These are phyloP conservation scores for Neostethus bicornis DNA, from an alignment of 2,797 vertebrate genomes.

Conservation along the genomic window DNA sequence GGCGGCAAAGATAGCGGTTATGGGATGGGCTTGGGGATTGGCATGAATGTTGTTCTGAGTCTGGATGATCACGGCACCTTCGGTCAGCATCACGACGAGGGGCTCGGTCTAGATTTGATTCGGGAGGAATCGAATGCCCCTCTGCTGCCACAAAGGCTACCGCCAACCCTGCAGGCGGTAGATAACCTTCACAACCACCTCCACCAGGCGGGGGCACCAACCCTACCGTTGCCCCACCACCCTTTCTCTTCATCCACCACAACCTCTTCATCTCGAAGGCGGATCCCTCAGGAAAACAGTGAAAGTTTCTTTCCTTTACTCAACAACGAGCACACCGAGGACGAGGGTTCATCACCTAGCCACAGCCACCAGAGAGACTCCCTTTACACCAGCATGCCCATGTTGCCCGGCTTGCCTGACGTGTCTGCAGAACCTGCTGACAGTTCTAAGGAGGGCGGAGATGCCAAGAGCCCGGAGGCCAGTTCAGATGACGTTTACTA, in stretches of 20 bases:
- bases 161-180: constrained; percentile 54
- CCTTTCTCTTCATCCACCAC: constrained; percentile 76
- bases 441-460: constrained; percentile 58
- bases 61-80: constrained; percentile 79
- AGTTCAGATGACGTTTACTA: constrained; percentile 94
- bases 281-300: constrained; percentile 95
- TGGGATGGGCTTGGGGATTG: constrained; percentile 83
- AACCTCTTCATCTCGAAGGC: constrained; percentile 82
- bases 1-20: constrained; percentile 88
- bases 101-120: constrained; percentile 91
- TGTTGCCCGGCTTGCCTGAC: constrained; percentile 84
- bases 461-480: constrained; percentile 80
- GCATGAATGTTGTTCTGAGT: constrained; percentile 70
- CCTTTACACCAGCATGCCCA: constrained; percentile 96
- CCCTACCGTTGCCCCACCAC: constrained; percentile 79
- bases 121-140: constrained; percentile 93
- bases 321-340: constrained; percentile 91
- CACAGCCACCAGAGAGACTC: constrained; percentile 89
- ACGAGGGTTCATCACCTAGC: constrained; percentile 83
- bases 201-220: constrained; percentile 72
- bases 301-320: constrained; percentile 97
- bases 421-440: constrained; percentile 52
- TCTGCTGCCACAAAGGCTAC: constrained; percentile 87
- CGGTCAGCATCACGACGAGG: constrained; percentile 89
- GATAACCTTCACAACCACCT: constrained; percentile 87